These are phyloP conservation scores for Pherbina coryleti DNA, from an alignment of 2,888 invertebrate species.

Conservation along the genomic window DNA sequence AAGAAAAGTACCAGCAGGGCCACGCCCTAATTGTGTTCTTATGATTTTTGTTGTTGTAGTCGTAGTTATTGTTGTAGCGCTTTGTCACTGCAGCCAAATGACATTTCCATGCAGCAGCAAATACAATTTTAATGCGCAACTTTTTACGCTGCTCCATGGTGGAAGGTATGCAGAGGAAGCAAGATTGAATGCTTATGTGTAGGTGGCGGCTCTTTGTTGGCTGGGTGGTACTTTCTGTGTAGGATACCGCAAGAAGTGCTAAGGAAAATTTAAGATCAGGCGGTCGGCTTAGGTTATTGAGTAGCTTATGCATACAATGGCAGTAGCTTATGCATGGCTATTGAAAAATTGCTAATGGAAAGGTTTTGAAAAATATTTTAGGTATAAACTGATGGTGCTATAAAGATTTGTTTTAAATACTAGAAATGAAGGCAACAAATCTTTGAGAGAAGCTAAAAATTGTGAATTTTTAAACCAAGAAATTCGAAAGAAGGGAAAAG, in stretches of 20 bases:
- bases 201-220: background rate
- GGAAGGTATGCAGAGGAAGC: background rate
- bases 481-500: too few relatives aligned
- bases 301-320: too few relatives aligned
- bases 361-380: too few relatives aligned
- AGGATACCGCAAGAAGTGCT: background rate
- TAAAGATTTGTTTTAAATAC: too few relatives aligned
- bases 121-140: slow-evolving; percentile 30
- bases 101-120: slow-evolving; percentile 38
- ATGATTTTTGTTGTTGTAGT: slow-evolving; percentile 3
- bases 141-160: background rate
- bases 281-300: background rate
- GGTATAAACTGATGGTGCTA: too few relatives aligned
- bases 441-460: background rate
- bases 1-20: background rate
- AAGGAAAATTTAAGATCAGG: background rate
- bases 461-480: too few relatives aligned
- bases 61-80: slow-evolving; percentile 16
- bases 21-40: slow-evolving; percentile 32
- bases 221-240: background rate
- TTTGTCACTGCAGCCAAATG: slow-evolving; percentile 18
- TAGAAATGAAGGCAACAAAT: background rate
- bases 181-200: background rate
- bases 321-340: too few relatives aligned
- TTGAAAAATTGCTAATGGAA: too few relatives aligned